Percentiles rank a stretch among this genome's conserved stretches.
These are phyloP conservation scores for Pongo pygmaeus DNA, from an alignment of 2,113 vertebrate genomes.

Conservation along the genomic window DNA sequence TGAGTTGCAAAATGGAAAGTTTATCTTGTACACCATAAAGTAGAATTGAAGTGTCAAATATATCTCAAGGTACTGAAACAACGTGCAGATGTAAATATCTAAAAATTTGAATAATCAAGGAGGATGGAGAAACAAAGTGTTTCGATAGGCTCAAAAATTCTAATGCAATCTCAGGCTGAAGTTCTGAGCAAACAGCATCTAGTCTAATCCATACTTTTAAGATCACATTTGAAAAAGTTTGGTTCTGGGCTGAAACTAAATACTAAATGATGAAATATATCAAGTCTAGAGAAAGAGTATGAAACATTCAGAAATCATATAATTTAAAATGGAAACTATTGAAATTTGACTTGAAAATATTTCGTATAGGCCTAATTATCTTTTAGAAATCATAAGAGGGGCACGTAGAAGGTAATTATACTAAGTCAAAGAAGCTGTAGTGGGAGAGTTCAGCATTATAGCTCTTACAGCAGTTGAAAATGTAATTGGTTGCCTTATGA, in stretches of 20 bases:
- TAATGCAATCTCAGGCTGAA: neutral
- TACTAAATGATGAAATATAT: neutral
- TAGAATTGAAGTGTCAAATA: neutral
- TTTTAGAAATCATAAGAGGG: constrained; percentile 31
- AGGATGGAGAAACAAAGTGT: neutral
- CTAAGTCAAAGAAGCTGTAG: neutral
- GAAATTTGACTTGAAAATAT: neutral
- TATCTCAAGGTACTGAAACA: neutral
- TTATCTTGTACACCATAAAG: neutral
- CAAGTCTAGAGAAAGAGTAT: neutral
- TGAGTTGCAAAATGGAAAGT: neutral
- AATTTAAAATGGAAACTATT: neutral
- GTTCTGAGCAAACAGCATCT: neutral
- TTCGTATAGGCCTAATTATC: neutral
- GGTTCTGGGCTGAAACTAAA: neutral
- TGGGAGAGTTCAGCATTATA: neutral
- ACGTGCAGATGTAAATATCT: neutral
- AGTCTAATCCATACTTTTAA: neutral
- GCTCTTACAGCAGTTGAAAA: neutral
- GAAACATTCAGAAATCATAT: neutral
- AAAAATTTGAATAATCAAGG: neutral
- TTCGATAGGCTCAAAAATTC: neutral
- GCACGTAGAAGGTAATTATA: neutral
- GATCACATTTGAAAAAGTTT: neutral
- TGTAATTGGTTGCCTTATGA: neutral